Evolutionary conservation across 1,140 invertebrate genomes (phyloP), one percentile per base, ranked within the genome.

Genomic region (Vollenhovia emeryi): DNA sequence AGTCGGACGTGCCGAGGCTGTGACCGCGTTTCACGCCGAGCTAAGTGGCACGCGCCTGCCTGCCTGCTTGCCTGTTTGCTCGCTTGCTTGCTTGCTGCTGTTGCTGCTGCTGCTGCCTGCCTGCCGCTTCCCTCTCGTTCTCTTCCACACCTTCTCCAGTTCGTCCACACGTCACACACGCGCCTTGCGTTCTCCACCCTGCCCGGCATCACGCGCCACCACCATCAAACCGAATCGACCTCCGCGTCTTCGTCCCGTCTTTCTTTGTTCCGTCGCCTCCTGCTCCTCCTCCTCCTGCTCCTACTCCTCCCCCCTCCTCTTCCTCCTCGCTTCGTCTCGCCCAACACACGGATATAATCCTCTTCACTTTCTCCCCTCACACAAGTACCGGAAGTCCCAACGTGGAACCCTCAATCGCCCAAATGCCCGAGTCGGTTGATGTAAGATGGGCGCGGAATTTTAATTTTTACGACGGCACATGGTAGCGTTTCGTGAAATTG

Each of bases 1-100:
- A 90, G 89, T 87, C 91, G 92, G 93, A 94, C 93, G 93, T 92
- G 93, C 92, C 94, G 94, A 94, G 94, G 94, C 94, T 95, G 92
- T 93, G 94, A 94, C 94, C 94, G 94, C 94, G 94, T 94, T 95
- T 95, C 92, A 92, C 90, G 91, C 73, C 90, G 89, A 91, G 91
- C 89, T 92, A 93, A 95, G 94, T 95, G 94, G 94, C 93, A 95
- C 94, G 94, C 93, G 93, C 91, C 94, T 94, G 93, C 92, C 89
- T 93, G 91, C 92, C 93, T 33, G 69, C 33, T 18, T n/a, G 15
- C 27, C 6, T 50, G 48, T 18, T 91, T 89, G 91, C 90, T 90
- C 52, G 68, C 80, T 73, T 43, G 33, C 74, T n/a, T n/a, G 48
- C 15, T n/a, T 6, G 4, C 4, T n/a, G n/a, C n/a, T n/a, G n/a